Evolutionary conservation across 92 coral and sea anemone species (phyloP).

Genomic region (Parazoanthus darwini): DNA sequence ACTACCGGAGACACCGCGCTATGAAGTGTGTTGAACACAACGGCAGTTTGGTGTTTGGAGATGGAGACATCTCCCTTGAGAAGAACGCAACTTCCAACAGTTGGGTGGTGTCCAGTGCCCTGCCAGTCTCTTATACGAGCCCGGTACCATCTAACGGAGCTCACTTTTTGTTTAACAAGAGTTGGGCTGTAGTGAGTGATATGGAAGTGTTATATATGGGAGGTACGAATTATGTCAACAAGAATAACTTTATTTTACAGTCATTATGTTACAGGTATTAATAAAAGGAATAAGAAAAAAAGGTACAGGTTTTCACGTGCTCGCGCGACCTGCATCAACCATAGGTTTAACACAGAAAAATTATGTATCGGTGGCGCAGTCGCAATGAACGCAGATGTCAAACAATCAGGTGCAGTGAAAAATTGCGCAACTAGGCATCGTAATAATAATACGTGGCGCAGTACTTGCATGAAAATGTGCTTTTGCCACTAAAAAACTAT

Average conservation of each 20-base stretch:
- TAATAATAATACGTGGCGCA: no score
- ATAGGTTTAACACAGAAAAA: no score
- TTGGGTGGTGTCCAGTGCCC: conserved; percentile 18
- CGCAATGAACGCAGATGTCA: no score
- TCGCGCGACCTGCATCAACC: no score
- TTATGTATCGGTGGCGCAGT: no score
- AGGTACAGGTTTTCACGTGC: no score
- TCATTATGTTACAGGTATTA: no score
- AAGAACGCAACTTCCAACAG: neutral
- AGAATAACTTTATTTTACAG: neutral
- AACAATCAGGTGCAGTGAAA: no score
- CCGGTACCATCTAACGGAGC: neutral
- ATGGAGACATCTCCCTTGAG: conserved; percentile 21
- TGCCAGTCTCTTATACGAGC: conserved; percentile 9
- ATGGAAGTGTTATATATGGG: conserved; percentile 30
- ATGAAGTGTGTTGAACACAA: conserved; percentile 2
- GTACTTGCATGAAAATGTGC: no score
- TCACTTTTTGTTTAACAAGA: conserved; percentile 6
- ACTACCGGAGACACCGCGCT: conserved; percentile 13
- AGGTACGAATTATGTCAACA: neutral
- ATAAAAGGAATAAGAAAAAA: no score
- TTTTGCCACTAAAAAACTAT: no score
- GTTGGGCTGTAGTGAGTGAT: conserved; percentile 16
- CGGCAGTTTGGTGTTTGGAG: neutral
- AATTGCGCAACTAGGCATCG: no score